These are phyloP conservation scores for Channa argus DNA, from an alignment of 2,113 vertebrate species.

Conservation along the genomic window DNA sequence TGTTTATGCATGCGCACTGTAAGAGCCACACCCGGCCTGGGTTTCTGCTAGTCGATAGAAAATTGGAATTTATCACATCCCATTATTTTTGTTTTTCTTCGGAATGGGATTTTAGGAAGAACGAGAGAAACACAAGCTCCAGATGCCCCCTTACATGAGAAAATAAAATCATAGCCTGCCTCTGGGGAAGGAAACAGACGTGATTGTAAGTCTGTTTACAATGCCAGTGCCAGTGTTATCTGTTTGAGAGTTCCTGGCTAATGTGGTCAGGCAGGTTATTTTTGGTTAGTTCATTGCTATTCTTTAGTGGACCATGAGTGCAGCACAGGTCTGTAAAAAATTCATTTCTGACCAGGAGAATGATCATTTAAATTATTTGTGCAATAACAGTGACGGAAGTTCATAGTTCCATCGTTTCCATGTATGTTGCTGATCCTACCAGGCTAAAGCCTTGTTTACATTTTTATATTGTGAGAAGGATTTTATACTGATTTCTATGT, in stretches of 20 bases:
- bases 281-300: constrained; percentile 37
- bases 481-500: no score
- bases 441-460: no score
- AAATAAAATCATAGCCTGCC: background rate
- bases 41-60: background rate
- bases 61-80: background rate
- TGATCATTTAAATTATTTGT: no score
- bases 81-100: background rate
- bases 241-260: constrained; percentile 34
- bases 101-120: no score
- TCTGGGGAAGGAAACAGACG: background rate
- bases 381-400: background rate
- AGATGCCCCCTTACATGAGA: background rate
- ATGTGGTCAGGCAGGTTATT: constrained; percentile 61
- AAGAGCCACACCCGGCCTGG: constrained; percentile 53
- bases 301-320: background rate
- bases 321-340: background rate
- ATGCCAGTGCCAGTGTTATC: constrained; percentile 43
- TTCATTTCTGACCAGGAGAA: background rate
- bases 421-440: no score
- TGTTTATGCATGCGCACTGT: background rate
- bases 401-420: constrained; percentile 18
- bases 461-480: no score
- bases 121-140: no score
- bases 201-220: background rate